These are phyloP conservation scores for Tiliacea aurago DNA, from an alignment of 2,888 invertebrate genomes.

Conservation along the genomic window DNA sequence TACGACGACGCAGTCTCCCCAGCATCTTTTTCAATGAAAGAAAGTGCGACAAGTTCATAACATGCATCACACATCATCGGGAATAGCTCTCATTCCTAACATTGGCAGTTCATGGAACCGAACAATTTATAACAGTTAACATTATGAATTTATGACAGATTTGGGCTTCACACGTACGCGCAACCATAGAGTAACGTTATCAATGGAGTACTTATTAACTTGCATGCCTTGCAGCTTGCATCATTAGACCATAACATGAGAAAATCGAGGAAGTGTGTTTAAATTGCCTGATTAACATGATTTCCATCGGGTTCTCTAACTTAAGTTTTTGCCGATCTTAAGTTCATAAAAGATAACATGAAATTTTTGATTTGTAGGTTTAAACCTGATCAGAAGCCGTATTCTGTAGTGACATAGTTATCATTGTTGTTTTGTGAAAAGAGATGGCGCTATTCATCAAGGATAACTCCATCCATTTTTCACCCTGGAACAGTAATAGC, in stretches of 20 bases:
- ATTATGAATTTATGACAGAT: constrained; percentile 74
- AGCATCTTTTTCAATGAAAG: too few species aligned
- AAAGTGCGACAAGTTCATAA: not conserved
- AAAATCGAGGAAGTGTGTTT: not conserved
- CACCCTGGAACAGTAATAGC: not conserved
- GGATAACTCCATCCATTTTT: not conserved
- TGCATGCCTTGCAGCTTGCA: not conserved
- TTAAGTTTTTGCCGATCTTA: not conserved
- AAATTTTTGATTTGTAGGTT: not conserved
- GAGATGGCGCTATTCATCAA: not conserved
- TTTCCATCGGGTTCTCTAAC: too few species aligned
- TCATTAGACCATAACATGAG: not conserved
- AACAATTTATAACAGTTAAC: constrained; percentile 71
- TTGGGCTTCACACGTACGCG: constrained; percentile 68
- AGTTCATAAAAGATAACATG: not conserved
- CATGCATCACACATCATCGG: constrained; percentile 38
- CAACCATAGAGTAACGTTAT: constrained; percentile 34
- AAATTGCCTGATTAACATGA: not conserved
- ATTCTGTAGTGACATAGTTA: not conserved
- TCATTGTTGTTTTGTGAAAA: not conserved
- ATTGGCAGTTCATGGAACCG: constrained; percentile 67
- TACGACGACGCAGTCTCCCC: too few species aligned
- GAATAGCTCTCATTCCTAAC: constrained; percentile 60
- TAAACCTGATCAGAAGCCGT: too few species aligned
- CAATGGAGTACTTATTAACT: constrained; percentile 10